These are phyloP conservation scores for Pterocles gutturalis DNA, from an alignment of 2,113 vertebrate species.

Conservation along the genomic window DNA sequence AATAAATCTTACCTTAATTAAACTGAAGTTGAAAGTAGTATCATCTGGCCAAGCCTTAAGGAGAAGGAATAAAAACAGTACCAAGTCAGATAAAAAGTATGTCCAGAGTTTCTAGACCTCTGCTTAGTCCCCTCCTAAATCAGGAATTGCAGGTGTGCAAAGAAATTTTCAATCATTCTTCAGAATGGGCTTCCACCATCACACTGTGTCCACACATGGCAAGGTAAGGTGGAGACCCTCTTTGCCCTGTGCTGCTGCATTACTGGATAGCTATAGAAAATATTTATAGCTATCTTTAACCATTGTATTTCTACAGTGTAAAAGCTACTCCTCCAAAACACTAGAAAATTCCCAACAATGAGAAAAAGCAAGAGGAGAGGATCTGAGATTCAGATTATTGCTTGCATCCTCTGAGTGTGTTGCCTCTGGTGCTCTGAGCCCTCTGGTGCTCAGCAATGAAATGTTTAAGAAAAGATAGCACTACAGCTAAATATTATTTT, in stretches of 20 bases:
- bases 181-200: not conserved
- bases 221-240: not conserved
- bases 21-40: constrained; percentile 76
- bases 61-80: not conserved
- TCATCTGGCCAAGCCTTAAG: constrained; percentile 82
- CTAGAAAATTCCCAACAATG: not conserved
- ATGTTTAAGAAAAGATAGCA: not conserved
- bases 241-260: not conserved
- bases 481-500: not conserved
- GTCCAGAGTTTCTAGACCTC: not conserved
- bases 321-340: not conserved
- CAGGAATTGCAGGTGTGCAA: not conserved
- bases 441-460: constrained; percentile 36
- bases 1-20: constrained; percentile 86
- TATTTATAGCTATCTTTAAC: not conserved
- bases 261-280: not conserved
- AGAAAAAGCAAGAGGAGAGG: not conserved
- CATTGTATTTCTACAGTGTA: not conserved
- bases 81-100: not conserved
- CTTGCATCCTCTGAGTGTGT: not conserved
- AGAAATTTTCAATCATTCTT: not conserved
- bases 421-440: too few species aligned
- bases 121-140: not conserved
- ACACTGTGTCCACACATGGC: not conserved
- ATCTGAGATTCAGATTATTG: not conserved